phyloP scores from a whole-genome alignment of 2,113 vertebrate species.

The Sciurus niger region DNA sequence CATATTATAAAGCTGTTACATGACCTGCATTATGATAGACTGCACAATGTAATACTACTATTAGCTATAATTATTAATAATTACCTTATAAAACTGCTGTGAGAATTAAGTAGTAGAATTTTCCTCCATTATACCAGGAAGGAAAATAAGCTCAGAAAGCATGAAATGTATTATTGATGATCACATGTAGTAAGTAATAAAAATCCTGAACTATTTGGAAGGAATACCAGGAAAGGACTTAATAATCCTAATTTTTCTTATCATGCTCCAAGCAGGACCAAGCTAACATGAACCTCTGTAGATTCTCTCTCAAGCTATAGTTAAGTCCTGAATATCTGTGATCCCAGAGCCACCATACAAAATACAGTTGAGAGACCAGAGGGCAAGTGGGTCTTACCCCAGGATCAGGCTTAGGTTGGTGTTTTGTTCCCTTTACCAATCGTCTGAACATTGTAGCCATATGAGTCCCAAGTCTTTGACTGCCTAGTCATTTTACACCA shows the following conservation, averaged over 20 bases:
- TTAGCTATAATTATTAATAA: not conserved
- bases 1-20: not conserved
- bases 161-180: not conserved
- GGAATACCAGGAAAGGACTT: not conserved
- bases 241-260: not conserved
- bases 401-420: not conserved
- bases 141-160: not conserved
- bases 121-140: not conserved
- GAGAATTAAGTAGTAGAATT: not conserved
- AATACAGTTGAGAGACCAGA: not conserved
- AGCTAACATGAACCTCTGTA: not conserved
- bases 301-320: not conserved
- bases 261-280: not conserved
- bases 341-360: not conserved
- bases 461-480: not conserved
- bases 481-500: not conserved
- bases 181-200: not conserved
- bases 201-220: constrained; percentile 1
- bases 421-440: not conserved
- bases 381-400: not conserved
- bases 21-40: not conserved
- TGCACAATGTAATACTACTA: not conserved
- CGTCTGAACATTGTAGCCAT: not conserved
- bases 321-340: not conserved
- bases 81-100: not conserved